phyloP scores from a whole-genome alignment of 2,113 vertebrate species.

The Ciconia boyciana region DNA sequence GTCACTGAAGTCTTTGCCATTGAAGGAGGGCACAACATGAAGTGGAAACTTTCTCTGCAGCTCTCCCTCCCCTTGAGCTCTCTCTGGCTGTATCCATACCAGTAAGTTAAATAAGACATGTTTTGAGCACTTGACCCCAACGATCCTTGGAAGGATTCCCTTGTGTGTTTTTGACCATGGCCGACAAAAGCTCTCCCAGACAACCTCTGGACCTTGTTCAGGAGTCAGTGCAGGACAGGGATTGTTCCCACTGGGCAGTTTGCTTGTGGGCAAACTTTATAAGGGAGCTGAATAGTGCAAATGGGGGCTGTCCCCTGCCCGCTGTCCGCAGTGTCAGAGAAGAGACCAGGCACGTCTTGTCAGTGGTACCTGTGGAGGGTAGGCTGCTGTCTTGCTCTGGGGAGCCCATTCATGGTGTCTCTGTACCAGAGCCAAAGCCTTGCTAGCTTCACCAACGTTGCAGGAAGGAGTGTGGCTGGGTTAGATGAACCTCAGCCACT shows the following conservation, averaged over 20 bases:
- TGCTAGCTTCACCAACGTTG: fast-evolving
- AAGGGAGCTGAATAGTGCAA: neutral
- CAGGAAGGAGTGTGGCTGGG: neutral
- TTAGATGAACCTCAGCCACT: neutral
- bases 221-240: neutral
- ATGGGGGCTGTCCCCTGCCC: neutral
- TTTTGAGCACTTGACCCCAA: neutral
- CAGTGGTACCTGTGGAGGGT: neutral
- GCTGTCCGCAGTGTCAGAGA: fast-evolving
- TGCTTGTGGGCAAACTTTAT: neutral
- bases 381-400: neutral
- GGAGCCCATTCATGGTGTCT: fast-evolving
- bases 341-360: neutral
- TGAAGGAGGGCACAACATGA: neutral
- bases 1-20: neutral
- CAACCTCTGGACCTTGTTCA: neutral
- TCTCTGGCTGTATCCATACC: neutral
- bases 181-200: fast-evolving
- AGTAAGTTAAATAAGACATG: neutral
- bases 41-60: neutral
- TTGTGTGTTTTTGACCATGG: neutral
- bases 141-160: neutral
- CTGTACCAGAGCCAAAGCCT: neutral
- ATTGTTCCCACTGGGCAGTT: neutral
- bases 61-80: neutral